phyloP scores from a whole-genome alignment of 1,140 invertebrate species.

The Papilio dardanus region DNA sequence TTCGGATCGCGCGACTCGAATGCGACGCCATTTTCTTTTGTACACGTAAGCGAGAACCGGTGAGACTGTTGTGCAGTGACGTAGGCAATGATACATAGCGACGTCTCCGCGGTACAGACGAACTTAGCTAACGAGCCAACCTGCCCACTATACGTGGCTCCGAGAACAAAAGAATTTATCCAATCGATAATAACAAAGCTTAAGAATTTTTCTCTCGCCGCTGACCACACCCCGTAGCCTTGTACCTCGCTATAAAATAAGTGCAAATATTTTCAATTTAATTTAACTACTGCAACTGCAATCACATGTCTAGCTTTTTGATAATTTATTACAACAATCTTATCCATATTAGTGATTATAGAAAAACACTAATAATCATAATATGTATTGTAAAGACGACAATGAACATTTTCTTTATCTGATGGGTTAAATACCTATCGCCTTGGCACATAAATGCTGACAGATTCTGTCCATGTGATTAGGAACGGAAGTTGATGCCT shows the following conservation, averaged over 20 bases:
- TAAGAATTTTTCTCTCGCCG: constrained; percentile 20
- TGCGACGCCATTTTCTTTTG: constrained; percentile 71
- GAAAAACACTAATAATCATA: background rate
- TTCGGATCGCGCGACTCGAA: constrained; percentile 49
- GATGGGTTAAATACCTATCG: background rate
- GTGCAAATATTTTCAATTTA: background rate
- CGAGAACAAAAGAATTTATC: constrained; percentile 69
- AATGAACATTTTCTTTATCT: background rate
- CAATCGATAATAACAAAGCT: constrained; percentile 57
- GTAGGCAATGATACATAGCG: constrained; percentile 69
- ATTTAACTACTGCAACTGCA: background rate
- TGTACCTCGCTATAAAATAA: background rate
- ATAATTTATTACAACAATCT: background rate
- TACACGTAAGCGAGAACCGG: constrained; percentile 65
- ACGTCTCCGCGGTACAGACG: constrained; percentile 65
- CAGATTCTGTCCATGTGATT: too few species aligned
- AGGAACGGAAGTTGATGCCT: too few species aligned
- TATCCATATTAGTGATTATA: background rate
- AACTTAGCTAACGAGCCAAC: constrained; percentile 62
- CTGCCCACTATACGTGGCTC: constrained; percentile 55
- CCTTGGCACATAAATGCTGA: too few species aligned
- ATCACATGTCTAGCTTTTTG: background rate
- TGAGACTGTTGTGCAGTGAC: constrained; percentile 52
- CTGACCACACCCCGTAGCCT: constrained; percentile 31
- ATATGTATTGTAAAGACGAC: background rate